Percentiles rank a stretch among this genome's conserved stretches.
Evolutionary conservation across 92 coral and sea anemone species (phyloP).

Genomic region (Siderastrea radians): DNA sequence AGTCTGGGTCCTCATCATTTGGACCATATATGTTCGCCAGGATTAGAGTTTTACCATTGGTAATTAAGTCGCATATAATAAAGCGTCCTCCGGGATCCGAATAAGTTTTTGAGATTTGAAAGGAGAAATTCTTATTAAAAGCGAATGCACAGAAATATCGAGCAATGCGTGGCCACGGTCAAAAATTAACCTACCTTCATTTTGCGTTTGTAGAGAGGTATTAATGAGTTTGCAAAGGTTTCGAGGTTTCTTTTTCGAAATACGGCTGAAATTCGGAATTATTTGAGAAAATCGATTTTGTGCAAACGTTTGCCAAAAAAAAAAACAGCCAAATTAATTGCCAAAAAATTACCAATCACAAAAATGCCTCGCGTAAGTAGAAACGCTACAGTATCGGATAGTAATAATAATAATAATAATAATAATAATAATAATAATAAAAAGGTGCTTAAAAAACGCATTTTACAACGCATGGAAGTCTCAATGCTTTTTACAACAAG

Average conservation of each 20-base stretch:
- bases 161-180: slow-evolving; percentile 2
- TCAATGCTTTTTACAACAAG: too few species aligned
- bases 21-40: too few species aligned
- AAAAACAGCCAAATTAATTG: neutral
- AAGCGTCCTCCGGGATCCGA: too few species aligned
- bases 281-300: neutral
- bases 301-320: neutral
- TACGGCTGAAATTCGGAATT: neutral
- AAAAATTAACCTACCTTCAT: slow-evolving; percentile 3
- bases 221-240: slow-evolving; percentile 4
- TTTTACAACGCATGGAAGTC: too few species aligned
- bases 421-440: too few species aligned
- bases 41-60: too few species aligned
- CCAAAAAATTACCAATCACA: neutral
- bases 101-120: too few species aligned
- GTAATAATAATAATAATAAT: too few species aligned
- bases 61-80: too few species aligned
- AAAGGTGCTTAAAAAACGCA: too few species aligned
- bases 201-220: neutral
- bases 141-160: slow-evolving; percentile 7
- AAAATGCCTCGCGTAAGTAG: neutral
- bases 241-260: neutral
- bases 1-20: too few species aligned
- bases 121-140: neutral
- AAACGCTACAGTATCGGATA: neutral